A percentile compares a stretch with the other conserved stretches of the same genome.
Conservation (phyloP, 2,888 invertebrate genomes). For the Tineola bisselliella region DNA sequence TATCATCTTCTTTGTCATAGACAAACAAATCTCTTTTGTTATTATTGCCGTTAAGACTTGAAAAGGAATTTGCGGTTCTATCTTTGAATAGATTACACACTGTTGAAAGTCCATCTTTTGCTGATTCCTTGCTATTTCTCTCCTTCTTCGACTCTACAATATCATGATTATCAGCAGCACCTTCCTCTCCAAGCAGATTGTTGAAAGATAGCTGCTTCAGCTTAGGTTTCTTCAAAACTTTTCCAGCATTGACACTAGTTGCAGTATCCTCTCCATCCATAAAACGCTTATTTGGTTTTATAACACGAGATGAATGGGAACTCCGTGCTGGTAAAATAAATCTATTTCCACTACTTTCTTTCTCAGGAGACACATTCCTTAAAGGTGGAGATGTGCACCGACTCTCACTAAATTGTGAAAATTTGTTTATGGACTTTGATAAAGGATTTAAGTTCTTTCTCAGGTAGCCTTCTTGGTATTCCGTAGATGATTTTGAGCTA, state of each 20-base stretch:
- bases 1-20: conserved; percentile 50
- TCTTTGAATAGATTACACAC: conserved; percentile 53
- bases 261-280: conserved; percentile 72
- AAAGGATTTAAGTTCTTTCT: conserved; percentile 57
- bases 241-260: conserved; percentile 34
- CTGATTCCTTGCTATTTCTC: conserved; percentile 36
- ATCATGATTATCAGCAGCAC: conserved; percentile 39
- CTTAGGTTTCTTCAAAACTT: conserved; percentile 61
- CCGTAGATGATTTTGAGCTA: conserved; percentile 65
- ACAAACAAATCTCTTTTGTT: conserved; percentile 45
- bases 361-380: conserved; percentile 45
- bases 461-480: conserved; percentile 58
- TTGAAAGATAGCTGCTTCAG: conserved; percentile 57
- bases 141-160: conserved; percentile 26
- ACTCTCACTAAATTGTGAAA: conserved; percentile 53
- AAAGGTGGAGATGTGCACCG: conserved; percentile 55
- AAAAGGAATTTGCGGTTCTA: conserved; percentile 53
- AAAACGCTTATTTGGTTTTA: conserved; percentile 88
- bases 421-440: conserved; percentile 57
- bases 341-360: conserved; percentile 62
- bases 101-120: conserved; percentile 38
- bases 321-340: conserved; percentile 84
- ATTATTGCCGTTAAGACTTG: conserved; percentile 34
- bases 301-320: conserved; percentile 85
- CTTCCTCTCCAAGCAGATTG: conserved; percentile 44